Evolutionary conservation across 2,888 invertebrate genomes (phyloP).

Genomic region (Agrotis exclamationis): DNA sequence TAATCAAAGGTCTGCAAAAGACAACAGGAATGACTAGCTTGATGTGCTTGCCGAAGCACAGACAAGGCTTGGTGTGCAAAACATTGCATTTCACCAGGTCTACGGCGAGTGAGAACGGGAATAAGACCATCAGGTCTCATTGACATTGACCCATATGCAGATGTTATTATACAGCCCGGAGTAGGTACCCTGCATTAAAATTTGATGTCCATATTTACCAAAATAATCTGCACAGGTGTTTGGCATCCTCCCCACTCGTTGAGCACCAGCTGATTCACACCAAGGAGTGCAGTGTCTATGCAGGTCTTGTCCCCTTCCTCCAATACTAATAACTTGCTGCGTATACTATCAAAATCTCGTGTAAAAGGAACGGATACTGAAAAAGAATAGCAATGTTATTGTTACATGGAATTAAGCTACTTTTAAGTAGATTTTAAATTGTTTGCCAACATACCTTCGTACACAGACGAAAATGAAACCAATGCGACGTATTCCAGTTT

Average conservation of each 20-base stretch:
- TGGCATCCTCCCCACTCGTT: constrained; percentile 98
- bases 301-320: constrained; percentile 97
- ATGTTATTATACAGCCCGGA: no score
- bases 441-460: constrained; percentile 79
- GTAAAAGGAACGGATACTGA: constrained; percentile 96
- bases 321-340: constrained; percentile 94
- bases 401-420: background rate
- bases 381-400: constrained; percentile 17
- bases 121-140: no score
- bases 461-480: constrained; percentile 84
- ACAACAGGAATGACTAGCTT: no score
- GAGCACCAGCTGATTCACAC: constrained; percentile 94
- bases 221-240: constrained; percentile 94
- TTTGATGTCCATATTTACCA: constrained; percentile 73
- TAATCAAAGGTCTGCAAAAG: no score
- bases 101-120: no score
- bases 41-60: no score
- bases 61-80: no score
- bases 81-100: no score
- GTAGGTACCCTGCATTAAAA: no score
- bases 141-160: no score
- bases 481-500: constrained; percentile 87
- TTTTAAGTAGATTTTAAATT: background rate
- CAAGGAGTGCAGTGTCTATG: constrained; percentile 95
- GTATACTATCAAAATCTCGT: constrained; percentile 96